Percentiles rank a stretch among this genome's conserved stretches.
Evolutionary conservation across 1,140 invertebrate species (phyloP).

Genomic region (Drosophila serrata): DNA sequence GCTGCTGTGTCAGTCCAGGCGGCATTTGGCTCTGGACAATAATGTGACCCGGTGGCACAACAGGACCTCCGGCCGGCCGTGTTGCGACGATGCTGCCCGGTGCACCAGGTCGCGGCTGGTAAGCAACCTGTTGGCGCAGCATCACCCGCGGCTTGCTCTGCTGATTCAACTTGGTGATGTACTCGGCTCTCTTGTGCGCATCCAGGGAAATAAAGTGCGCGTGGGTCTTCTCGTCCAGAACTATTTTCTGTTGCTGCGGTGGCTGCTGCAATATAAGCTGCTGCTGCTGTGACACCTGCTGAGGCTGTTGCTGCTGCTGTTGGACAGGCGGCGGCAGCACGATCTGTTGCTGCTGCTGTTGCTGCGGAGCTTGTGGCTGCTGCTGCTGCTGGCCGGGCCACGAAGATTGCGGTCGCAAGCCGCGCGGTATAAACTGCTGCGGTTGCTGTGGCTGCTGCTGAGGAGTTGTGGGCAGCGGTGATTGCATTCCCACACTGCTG

Average conservation of each 20-base stretch:
- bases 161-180: conserved; percentile 91
- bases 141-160: conserved; percentile 87
- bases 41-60: conserved; percentile 84
- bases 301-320: conserved; percentile 82
- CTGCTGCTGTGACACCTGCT: conserved; percentile 78
- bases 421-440: conserved; percentile 66
- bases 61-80: conserved; percentile 85
- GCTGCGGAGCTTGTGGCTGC: conserved; percentile 59
- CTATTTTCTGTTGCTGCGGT: conserved; percentile 89
- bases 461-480: conserved; percentile 71
- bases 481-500: conserved; percentile 76
- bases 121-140: conserved; percentile 86
- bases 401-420: conserved; percentile 72
- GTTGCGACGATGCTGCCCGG: conserved; percentile 86
- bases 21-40: conserved; percentile 88
- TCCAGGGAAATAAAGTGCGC: conserved; percentile 94
- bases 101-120: conserved; percentile 86
- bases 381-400: conserved; percentile 62
- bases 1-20: conserved; percentile 88
- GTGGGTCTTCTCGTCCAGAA: conserved; percentile 92
- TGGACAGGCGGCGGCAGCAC: conserved; percentile 73
- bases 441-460: conserved; percentile 57
- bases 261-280: conserved; percentile 80
- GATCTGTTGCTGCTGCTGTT: conserved; percentile 66
- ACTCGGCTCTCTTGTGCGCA: conserved; percentile 91